Conservation (phyloP, 1,140 invertebrate genomes). For the Anastrepha obliqua region DNA sequence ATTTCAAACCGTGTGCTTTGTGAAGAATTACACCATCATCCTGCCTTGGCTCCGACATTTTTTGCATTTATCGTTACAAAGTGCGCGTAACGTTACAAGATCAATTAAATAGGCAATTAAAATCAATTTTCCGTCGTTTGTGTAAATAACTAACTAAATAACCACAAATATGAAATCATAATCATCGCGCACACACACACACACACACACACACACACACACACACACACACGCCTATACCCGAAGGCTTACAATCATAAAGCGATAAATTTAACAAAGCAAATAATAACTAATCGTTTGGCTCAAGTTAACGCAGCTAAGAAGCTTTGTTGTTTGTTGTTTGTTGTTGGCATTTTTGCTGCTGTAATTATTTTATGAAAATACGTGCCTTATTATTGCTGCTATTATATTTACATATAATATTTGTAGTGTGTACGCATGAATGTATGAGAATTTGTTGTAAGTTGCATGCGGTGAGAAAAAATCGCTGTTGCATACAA, state of each 20-base stretch:
- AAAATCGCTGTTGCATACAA: slow-evolving; percentile 34
- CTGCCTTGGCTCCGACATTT: no score
- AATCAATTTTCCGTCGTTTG: neutral
- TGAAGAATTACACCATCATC: no score
- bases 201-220: neutral
- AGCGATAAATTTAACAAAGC: slow-evolving; percentile 22
- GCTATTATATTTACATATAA: neutral
- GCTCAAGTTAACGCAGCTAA: neutral
- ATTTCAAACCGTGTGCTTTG: no score
- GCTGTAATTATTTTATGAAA: neutral
- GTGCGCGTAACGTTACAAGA: no score
- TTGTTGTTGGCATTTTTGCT: neutral
- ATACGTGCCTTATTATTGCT: neutral
- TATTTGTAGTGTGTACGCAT: neutral
- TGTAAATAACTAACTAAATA: neutral
- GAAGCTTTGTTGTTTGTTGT: no score
- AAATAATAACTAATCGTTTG: slow-evolving; percentile 12
- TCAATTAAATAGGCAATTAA: neutral
- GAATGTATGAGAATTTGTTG: neutral
- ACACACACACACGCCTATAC: neutral
- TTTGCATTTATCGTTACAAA: no score
- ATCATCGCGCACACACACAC: neutral
- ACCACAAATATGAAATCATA: neutral
- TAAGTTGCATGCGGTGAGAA: slow-evolving; percentile 6
- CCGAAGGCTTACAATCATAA: neutral